A percentile compares a stretch with the other conserved stretches of the same genome.
Conservation (phyloP, 2,113 vertebrate species). For the Bos indicus region DNA sequence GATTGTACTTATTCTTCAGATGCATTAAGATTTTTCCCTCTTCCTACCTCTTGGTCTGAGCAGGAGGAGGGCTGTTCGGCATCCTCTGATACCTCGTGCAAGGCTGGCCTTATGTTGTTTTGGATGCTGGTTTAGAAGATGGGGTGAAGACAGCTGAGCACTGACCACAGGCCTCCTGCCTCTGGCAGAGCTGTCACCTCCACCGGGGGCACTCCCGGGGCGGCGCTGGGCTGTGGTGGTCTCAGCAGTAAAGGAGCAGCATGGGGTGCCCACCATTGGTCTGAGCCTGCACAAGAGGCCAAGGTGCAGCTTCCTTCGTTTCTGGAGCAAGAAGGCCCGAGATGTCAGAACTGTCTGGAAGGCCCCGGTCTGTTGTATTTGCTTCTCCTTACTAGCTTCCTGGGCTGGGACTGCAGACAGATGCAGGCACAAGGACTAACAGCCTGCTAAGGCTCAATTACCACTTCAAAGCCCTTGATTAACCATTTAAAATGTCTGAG, state of each 20-base stretch:
- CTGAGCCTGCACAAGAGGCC: neutral
- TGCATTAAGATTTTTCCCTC: neutral
- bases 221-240: neutral
- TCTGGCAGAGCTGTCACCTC: neutral
- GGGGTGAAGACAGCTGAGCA: neutral
- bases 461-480: neutral
- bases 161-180: neutral
- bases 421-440: neutral
- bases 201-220: neutral
- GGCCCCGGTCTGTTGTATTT: neutral
- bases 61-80: neutral
- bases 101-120: neutral
- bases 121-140: neutral
- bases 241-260: neutral
- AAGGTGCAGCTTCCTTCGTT: neutral
- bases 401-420: neutral
- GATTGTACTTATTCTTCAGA: neutral
- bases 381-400: neutral
- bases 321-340: neutral
- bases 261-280: neutral
- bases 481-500: conserved; percentile 47
- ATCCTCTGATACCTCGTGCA: neutral
- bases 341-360: neutral
- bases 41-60: neutral
- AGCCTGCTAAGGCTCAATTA: neutral